phyloP scores from a whole-genome alignment of 2,113 vertebrate species.

The Corynorhinus townsendii region DNA sequence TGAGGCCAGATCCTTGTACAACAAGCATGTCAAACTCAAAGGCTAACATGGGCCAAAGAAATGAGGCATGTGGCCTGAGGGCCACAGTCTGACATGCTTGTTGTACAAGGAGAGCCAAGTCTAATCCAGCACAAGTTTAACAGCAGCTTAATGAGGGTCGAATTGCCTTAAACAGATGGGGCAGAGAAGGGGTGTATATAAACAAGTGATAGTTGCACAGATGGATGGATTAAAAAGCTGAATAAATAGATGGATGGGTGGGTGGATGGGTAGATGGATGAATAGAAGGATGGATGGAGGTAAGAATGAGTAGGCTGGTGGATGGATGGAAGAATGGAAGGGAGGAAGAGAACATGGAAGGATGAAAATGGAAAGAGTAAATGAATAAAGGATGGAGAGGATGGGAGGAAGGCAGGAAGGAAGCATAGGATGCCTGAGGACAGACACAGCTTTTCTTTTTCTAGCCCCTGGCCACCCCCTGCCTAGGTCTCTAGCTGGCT shows the following conservation, averaged over 20 bases:
- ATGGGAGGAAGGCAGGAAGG: background rate
- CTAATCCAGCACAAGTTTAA: background rate
- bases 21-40: too few relatives aligned
- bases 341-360: too few relatives aligned
- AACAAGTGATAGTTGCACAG: background rate
- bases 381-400: background rate
- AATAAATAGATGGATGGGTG: background rate
- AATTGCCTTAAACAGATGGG: background rate
- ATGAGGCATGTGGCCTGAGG: too few relatives aligned
- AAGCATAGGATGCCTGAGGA: background rate
- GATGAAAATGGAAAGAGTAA: too few relatives aligned
- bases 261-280: background rate
- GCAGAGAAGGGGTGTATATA: background rate
- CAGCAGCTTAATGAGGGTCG: background rate
- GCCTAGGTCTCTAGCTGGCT: background rate
- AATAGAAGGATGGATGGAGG: background rate
- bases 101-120: background rate
- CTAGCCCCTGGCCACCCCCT: background rate
- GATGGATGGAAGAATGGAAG: background rate
- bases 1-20: background rate
- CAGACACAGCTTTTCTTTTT: background rate
- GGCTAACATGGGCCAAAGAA: too few relatives aligned
- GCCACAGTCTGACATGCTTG: too few relatives aligned
- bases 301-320: background rate
- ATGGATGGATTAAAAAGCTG: background rate